Conservation (phyloP, 2,888 invertebrate genomes). For the Drosophila histrio region DNA sequence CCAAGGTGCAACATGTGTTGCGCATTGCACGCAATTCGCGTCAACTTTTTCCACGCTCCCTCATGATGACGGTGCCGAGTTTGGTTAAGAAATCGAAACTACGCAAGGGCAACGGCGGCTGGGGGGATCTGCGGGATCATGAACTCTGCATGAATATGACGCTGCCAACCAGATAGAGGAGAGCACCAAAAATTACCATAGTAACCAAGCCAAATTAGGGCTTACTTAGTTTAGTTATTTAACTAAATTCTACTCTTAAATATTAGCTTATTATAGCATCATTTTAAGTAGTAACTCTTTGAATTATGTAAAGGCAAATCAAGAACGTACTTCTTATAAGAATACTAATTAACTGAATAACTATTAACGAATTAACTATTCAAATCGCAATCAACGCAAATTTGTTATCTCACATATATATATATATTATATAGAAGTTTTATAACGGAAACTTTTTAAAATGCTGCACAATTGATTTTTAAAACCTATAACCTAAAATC, state of each 20-base stretch:
- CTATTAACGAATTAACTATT: constrained; percentile 17
- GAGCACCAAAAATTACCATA: constrained; percentile 39
- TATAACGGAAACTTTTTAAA: constrained; percentile 22
- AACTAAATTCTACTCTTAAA: constrained; percentile 33
- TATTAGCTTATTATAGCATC: constrained; percentile 38
- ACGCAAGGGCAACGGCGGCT: constrained; percentile 97
- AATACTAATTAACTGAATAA: constrained; percentile 10
- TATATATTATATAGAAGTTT: constrained; percentile 9
- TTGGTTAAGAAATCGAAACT: constrained; percentile 90
- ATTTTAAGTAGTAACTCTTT: constrained; percentile 30
- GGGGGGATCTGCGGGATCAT: constrained; percentile 96
- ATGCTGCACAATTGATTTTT: constrained; percentile 37
- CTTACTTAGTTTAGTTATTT: constrained; percentile 28
- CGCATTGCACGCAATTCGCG: constrained; percentile 87
- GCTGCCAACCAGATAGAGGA: constrained; percentile 72
- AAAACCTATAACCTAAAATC: not conserved
- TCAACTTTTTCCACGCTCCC: constrained; percentile 89
- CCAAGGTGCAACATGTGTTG: constrained; percentile 92
- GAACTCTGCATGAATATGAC: constrained; percentile 92
- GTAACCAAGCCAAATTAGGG: constrained; percentile 23
- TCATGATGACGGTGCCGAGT: constrained; percentile 88
- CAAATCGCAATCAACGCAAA: constrained; percentile 58
- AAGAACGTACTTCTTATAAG: constrained; percentile 31
- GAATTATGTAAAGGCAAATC: constrained; percentile 22
- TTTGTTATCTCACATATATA: constrained; percentile 28